A percentile compares a stretch with the other conserved stretches of the same genome.
These are phyloP conservation scores for Capra hircus DNA, from an alignment of 2,113 vertebrate species.

Conservation along the genomic window DNA sequence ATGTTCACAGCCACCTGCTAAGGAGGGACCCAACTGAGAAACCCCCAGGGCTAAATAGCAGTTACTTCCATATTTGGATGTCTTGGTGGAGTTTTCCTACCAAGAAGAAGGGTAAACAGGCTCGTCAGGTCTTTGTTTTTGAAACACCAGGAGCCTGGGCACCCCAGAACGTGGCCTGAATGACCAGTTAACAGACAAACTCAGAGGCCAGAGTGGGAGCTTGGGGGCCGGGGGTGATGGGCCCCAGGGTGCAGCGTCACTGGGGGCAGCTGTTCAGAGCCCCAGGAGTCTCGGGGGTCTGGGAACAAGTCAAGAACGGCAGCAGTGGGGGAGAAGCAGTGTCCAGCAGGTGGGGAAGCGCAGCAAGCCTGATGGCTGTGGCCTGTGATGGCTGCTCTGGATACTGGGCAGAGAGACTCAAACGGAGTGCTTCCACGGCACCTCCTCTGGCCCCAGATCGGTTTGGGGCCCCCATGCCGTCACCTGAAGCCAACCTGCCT, in stretches of 20 bases:
- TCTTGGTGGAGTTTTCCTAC: background rate
- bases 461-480: background rate
- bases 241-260: background rate
- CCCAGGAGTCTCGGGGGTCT: background rate
- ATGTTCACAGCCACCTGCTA: background rate
- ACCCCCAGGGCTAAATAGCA: background rate
- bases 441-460: background rate
- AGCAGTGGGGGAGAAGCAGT: too few relatives aligned
- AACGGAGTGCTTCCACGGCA: fast-evolving
- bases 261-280: background rate
- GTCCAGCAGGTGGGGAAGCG: background rate
- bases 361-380: background rate
- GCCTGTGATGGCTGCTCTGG: background rate
- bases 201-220: background rate
- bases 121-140: background rate
- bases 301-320: background rate
- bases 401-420: background rate
- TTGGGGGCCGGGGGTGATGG: background rate
- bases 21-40: background rate
- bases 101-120: background rate
- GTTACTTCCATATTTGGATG: background rate
- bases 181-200: background rate
- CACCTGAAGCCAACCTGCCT: too few relatives aligned
- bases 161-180: background rate
- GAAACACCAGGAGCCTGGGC: background rate